Evolutionary conservation across 2,888 invertebrate genomes (phyloP).

Genomic region (Scrobipalpa costella): DNA sequence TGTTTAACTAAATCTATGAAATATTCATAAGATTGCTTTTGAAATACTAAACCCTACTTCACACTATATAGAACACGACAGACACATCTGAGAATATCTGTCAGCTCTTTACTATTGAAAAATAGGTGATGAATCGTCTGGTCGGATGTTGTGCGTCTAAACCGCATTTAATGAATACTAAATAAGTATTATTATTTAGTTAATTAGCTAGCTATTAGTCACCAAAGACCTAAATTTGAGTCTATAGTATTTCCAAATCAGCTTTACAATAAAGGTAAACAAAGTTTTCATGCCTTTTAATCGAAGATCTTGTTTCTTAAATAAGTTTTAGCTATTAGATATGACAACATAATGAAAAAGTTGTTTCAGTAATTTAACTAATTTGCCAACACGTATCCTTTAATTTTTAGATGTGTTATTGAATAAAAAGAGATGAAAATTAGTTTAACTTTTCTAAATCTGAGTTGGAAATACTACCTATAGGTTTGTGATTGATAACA

Average conservation of each 20-base stretch:
- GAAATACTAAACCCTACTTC: constrained; percentile 6
- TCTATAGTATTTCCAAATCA: too few species aligned
- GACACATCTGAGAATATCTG: not conserved
- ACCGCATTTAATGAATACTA: not conserved
- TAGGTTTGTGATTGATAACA: not conserved
- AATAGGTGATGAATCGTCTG: constrained; percentile 7
- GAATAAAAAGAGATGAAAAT: too few species aligned
- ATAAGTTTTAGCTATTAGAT: too few species aligned
- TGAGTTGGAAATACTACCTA: too few species aligned
- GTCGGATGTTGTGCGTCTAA: constrained; percentile 13
- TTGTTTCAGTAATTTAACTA: too few species aligned
- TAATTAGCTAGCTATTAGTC: not conserved
- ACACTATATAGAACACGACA: not conserved
- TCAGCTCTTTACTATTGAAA: not conserved
- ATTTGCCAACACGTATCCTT: too few species aligned
- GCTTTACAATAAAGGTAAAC: too few species aligned
- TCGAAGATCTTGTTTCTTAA: too few species aligned
- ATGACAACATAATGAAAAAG: too few species aligned
- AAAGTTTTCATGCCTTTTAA: too few species aligned
- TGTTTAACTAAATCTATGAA: constrained; percentile 10
- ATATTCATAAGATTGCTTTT: constrained; percentile 16
- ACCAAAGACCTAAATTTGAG: not conserved
- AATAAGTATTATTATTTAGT: not conserved
- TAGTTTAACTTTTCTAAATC: too few species aligned
- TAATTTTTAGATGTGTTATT: too few species aligned